phyloP scores from a whole-genome alignment of 1,140 invertebrate genomes.

The Caerostris darwini region DNA sequence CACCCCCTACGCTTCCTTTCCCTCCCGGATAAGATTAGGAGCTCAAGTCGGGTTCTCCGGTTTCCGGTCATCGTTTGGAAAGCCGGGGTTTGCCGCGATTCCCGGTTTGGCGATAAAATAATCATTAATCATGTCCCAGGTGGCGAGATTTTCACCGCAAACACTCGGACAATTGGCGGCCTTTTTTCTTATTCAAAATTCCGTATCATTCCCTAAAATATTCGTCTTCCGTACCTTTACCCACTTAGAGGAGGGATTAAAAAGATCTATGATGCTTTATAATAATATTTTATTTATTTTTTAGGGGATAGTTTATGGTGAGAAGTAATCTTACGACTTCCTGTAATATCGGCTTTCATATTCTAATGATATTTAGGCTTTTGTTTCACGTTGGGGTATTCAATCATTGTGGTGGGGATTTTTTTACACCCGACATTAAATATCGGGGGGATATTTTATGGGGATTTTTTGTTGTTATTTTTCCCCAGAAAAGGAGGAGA shows the following conservation, averaged over 20 bases:
- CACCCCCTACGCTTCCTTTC: not conserved
- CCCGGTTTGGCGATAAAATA: conserved; percentile 76
- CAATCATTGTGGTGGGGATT: conserved; percentile 27
- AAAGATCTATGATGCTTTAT: conserved; percentile 62
- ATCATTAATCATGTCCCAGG: conserved; percentile 78
- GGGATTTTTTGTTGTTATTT: conserved; percentile 22
- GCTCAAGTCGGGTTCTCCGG: conserved; percentile 73
- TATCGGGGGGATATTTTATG: conserved; percentile 42
- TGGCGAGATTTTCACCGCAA: conserved; percentile 70
- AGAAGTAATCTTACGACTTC: conserved; percentile 42
- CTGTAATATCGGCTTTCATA: conserved; percentile 59
- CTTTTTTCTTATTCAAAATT: conserved; percentile 29
- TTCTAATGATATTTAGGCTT: conserved; percentile 72
- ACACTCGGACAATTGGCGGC: conserved; percentile 73
- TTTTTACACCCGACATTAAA: conserved; percentile 6
- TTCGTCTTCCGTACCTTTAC: not conserved
- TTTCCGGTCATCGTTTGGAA: conserved; percentile 75
- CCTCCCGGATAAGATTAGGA: conserved; percentile 71
- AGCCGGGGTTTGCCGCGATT: conserved; percentile 54
- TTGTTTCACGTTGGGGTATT: conserved; percentile 61
- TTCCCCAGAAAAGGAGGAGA: not conserved
- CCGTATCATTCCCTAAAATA: conserved; percentile 18
- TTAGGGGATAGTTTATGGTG: not conserved
- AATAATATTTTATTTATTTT: conserved; percentile 69
- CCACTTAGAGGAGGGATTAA: conserved; percentile 61